Conservation (phyloP, 2,888 invertebrate species). For the Eulithis prunata region DNA sequence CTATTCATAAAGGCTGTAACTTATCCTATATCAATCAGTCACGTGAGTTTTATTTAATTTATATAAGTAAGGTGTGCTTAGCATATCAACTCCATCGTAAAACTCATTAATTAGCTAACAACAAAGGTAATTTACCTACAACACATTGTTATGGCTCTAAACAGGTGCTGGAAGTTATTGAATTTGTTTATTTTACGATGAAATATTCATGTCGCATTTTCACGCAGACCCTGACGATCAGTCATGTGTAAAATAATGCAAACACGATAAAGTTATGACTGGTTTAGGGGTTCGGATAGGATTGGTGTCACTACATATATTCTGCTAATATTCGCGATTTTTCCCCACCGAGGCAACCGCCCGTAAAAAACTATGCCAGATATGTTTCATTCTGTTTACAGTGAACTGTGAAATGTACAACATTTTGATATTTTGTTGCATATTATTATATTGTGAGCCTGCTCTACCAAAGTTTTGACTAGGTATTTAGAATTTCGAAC, state of each 20-base stretch:
- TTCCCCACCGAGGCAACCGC: slow-evolving; percentile 26
- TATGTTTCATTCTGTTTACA: slow-evolving; percentile 29
- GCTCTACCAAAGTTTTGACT: not conserved
- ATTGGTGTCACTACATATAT: slow-evolving; percentile 52
- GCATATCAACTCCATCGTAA: too few species aligned
- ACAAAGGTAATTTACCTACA: slow-evolving; percentile 11
- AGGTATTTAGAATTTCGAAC: not conserved
- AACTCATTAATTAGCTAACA: not conserved
- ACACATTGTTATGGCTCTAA: not conserved
- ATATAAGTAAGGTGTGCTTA: too few species aligned
- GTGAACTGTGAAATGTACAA: slow-evolving; percentile 13
- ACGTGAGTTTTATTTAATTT: too few species aligned
- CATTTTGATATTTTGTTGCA: slow-evolving; percentile 14
- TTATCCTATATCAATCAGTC: too few species aligned
- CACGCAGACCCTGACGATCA: slow-evolving; percentile 74
- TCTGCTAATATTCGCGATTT: slow-evolving; percentile 27
- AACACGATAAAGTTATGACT: slow-evolving; percentile 79
- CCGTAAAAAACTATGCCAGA: slow-evolving; percentile 30
- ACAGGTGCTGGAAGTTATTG: slow-evolving; percentile 33
- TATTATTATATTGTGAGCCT: too few species aligned
- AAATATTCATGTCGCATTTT: slow-evolving; percentile 78
- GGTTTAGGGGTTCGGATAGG: slow-evolving; percentile 61
- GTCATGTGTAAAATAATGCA: slow-evolving; percentile 77
- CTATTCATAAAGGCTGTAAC: too few species aligned
- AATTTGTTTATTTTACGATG: slow-evolving; percentile 65